Evolutionary conservation across 2,113 vertebrate species (phyloP), one percentile per base, ranked within the genome.

Genomic region (Hippocampus guttulatus): DNA sequence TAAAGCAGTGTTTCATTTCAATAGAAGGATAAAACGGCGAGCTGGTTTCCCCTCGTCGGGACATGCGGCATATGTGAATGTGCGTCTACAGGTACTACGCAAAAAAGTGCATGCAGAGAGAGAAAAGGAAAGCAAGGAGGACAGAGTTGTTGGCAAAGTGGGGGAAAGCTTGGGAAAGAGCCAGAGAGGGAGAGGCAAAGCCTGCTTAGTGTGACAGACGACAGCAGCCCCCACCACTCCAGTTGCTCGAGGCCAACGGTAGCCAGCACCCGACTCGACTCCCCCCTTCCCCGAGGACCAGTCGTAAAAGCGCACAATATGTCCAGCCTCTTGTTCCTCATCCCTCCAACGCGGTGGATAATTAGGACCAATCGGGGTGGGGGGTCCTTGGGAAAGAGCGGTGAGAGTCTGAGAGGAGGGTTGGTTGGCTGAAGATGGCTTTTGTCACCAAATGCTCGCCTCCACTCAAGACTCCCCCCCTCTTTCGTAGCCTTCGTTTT

Each of bases 1-100:
- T 85, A 78, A 82, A 87, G 83, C 67, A 15, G 2, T 58, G 62
- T 75, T 84, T 81, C 75, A 80, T 86, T 83, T 88, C 88, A 89
- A 82, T 88, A 88, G 86, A 84, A 81, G 84, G 81, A 87, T 85
- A 86, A 86, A 38, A 87, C 88, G 87, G 85, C 86, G 88, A 87
- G 83, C 87, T 88, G 79, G 81, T 80, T 81, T 84, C 85, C 82
- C 83, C 81, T 38, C 78, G 77, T 74, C 72, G 86, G 81, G 78
- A 85, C 90, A 89, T 91, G 90, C 87, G 83, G 86, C 73, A 79
- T 38, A 38, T 55, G 86, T 82, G 83, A 84, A 90, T 87, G 80
- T 88, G 81, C 77, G 70, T 87, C 89, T 89, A 87, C 85, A 87
- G 85, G 87, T 81, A 84, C 86, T 85, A 88, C 83, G 80, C 71